Percentiles rank a stretch among this genome's conserved stretches.
phyloP scores from a whole-genome alignment of 2,797 vertebrate genomes.

The Lacerta viridis region DNA sequence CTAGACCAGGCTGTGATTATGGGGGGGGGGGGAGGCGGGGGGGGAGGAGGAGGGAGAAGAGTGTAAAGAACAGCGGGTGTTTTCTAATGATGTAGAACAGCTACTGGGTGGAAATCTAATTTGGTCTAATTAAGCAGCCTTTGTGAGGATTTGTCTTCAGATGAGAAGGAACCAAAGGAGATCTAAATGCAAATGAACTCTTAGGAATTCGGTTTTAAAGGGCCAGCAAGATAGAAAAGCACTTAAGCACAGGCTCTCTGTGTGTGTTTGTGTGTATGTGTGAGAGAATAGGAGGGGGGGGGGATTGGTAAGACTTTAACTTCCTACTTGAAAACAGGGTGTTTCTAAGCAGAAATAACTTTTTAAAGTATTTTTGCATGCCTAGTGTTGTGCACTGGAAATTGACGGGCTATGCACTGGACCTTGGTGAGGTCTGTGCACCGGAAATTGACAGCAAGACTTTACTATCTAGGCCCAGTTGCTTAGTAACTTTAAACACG shows the following conservation, averaged over 20 bases:
- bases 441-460: too few species aligned
- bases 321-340: neutral
- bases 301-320: neutral
- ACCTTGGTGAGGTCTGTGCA: too few species aligned
- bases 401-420: too few species aligned
- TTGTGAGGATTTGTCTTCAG: slow-evolving; percentile 86
- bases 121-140: slow-evolving; percentile 88
- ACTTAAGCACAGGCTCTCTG: neutral
- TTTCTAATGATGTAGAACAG: slow-evolving; percentile 86
- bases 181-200: slow-evolving; percentile 86
- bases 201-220: slow-evolving; percentile 77
- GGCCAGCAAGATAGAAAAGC: slow-evolving; percentile 26
- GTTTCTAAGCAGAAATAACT: neutral
- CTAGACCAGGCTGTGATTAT: slow-evolving; percentile 26
- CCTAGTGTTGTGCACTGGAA: too few species aligned
- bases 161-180: slow-evolving; percentile 81
- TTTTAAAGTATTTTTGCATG: neutral
- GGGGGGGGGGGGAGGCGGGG: neutral
- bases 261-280: neutral
- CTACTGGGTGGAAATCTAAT: slow-evolving; percentile 84
- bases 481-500: too few species aligned
- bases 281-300: neutral
- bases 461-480: too few species aligned
- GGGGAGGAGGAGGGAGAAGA: accelerated
- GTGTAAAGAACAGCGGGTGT: slow-evolving; percentile 79